phyloP scores from a whole-genome alignment of 2,888 invertebrate species.

The Luperina nickerlii region DNA sequence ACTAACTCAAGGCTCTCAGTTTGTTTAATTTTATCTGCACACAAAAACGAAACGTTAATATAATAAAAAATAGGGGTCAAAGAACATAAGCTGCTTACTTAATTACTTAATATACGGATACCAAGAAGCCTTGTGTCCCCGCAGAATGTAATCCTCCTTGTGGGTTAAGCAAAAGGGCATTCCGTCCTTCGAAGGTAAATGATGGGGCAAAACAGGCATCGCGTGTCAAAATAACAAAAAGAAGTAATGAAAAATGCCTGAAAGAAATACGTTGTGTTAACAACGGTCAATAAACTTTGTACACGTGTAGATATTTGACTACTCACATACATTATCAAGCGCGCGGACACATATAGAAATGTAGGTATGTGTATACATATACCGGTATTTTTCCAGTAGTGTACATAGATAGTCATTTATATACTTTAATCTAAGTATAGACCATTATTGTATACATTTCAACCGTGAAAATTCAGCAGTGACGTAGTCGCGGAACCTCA shows the following conservation, averaged over 20 bases:
- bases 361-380: background rate
- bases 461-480: background rate
- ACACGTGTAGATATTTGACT: conserved; percentile 24
- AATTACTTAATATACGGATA: background rate
- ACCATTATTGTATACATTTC: background rate
- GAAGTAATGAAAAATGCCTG: conserved; percentile 1
- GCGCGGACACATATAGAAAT: background rate
- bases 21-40: background rate
- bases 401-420: background rate
- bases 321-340: conserved; percentile 13
- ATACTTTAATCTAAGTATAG: background rate
- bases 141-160: conserved; percentile 8
- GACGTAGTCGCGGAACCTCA: background rate
- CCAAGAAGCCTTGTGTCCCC: conserved; percentile 19
- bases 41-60: background rate
- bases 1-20: background rate
- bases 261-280: conserved; percentile 32
- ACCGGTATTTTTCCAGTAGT: conserved; percentile 1
- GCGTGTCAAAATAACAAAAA: conserved; percentile 34
- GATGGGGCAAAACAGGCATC: conserved; percentile 4
- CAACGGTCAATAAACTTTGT: conserved; percentile 34
- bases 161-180: conserved; percentile 6
- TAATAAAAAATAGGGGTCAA: background rate
- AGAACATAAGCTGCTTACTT: background rate
- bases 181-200: conserved; percentile 1